A percentile compares a stretch with the other conserved stretches of the same genome.
phyloP scores from a whole-genome alignment of 2,888 invertebrate genomes.

The Platypus cylindrus region DNA sequence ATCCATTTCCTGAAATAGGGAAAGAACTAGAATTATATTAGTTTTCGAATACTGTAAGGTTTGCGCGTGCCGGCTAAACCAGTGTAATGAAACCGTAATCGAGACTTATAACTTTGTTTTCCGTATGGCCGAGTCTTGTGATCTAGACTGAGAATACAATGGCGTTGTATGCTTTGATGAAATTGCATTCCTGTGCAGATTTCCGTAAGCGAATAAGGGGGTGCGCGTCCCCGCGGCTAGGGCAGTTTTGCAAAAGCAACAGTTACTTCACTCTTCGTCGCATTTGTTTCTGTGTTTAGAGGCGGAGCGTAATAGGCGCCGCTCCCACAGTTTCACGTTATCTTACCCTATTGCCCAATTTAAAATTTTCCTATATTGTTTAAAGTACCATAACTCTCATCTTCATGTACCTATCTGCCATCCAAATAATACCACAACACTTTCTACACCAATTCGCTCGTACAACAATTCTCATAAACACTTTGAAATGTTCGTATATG shows the following conservation, averaged over 20 bases:
- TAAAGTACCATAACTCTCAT: too few relatives aligned
- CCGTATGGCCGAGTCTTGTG: constrained; percentile 36
- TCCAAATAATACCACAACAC: too few relatives aligned
- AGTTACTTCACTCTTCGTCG: constrained; percentile 34
- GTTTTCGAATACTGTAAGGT: constrained; percentile 2
- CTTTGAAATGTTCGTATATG: too few relatives aligned
- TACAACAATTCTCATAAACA: too few relatives aligned
- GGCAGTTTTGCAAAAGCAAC: constrained; percentile 33
- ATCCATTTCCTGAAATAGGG: too few relatives aligned
- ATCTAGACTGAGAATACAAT: constrained; percentile 33
- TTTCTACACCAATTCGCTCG: too few relatives aligned
- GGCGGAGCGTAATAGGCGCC: constrained; percentile 32
- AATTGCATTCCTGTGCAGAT: constrained; percentile 39
- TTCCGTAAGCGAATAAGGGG: constrained; percentile 32
- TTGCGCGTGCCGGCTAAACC: constrained; percentile 22
- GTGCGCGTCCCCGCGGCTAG: constrained; percentile 16
- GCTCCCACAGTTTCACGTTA: constrained; percentile 29
- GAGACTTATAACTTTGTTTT: constrained; percentile 38
- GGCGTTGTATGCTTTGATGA: constrained; percentile 35
- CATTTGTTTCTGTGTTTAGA: constrained; percentile 33
- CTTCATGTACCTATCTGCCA: too few relatives aligned
- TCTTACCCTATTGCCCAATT: constrained; percentile 14
- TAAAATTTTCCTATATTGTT: too few relatives aligned
- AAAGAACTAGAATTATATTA: too few relatives aligned
- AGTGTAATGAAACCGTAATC: constrained; percentile 35